Evolutionary conservation across 2,797 vertebrate genomes (phyloP).

Genomic region (Scarus forsteni): DNA sequence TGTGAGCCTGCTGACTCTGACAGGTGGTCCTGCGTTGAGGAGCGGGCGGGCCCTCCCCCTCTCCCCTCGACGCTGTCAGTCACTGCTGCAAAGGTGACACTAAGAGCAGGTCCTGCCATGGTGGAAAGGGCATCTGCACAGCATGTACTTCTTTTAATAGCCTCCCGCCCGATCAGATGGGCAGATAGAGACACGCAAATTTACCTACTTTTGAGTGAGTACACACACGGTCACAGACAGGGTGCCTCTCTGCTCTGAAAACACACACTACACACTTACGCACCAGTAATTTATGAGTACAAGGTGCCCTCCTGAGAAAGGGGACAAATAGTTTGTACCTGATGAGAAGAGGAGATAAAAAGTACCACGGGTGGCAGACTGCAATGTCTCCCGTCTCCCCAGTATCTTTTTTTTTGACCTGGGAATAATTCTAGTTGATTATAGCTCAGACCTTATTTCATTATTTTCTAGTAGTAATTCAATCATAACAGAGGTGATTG

Average conservation of each 20-base stretch:
- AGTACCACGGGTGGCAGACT: slow-evolving; percentile 12
- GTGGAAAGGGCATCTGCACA: slow-evolving; percentile 75
- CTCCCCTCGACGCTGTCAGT: slow-evolving; percentile 67
- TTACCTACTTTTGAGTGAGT: slow-evolving; percentile 32
- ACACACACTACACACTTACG: slow-evolving; percentile 27
- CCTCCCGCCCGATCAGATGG: slow-evolving; percentile 47
- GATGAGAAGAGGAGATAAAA: slow-evolving; percentile 34
- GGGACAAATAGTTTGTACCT: slow-evolving; percentile 38
- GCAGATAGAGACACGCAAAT: slow-evolving; percentile 46
- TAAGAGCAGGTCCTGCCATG: slow-evolving; percentile 63
- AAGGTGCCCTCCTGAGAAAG: slow-evolving; percentile 51
- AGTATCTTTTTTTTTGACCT: slow-evolving; percentile 12
- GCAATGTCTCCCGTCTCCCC: neutral
- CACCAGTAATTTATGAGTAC: slow-evolving; percentile 40
- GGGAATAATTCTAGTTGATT: slow-evolving; percentile 3
- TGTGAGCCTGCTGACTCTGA: slow-evolving; percentile 58
- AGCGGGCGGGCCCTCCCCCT: slow-evolving; percentile 50
- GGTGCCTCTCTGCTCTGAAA: slow-evolving; percentile 17
- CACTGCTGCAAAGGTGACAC: slow-evolving; percentile 73
- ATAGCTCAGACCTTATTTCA: neutral
- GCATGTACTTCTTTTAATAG: slow-evolving; percentile 73
- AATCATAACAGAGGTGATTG: neutral
- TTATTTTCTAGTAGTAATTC: neutral
- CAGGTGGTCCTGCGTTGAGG: slow-evolving; percentile 68
- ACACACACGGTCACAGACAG: slow-evolving; percentile 22